These are phyloP conservation scores for Brienomyrus brachyistius DNA, from an alignment of 2,113 vertebrate species.

Conservation along the genomic window DNA sequence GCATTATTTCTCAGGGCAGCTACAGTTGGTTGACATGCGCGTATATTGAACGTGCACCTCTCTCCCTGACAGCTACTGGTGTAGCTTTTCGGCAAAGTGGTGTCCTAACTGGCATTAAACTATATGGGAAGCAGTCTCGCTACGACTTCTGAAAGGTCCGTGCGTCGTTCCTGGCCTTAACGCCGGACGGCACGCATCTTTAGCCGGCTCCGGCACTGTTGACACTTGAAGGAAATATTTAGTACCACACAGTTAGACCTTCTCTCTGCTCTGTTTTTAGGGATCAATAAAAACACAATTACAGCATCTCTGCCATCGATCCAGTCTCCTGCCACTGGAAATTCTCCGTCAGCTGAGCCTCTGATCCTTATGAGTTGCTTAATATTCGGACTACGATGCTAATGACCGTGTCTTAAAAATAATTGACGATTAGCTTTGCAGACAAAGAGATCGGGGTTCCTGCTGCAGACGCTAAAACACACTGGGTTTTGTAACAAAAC, in stretches of 20 bases:
- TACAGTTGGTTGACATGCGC: background rate
- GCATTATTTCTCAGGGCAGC: background rate
- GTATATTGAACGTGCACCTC: background rate
- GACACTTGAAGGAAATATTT: conserved; percentile 19
- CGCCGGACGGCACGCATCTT: background rate
- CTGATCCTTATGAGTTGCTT: conserved; percentile 27
- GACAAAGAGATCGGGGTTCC: conserved; percentile 11
- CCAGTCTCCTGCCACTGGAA: background rate
- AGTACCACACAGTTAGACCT: conserved; percentile 14
- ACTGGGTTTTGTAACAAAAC: conserved; percentile 4
- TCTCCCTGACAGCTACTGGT: background rate
- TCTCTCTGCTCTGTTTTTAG: conserved; percentile 21
- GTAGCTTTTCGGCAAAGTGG: background rate
- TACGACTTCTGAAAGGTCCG: background rate
- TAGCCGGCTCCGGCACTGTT: background rate
- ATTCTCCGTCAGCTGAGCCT: conserved; percentile 17
- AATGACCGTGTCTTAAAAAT: conserved; percentile 19
- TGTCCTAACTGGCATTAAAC: background rate
- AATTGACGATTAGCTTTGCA: conserved; percentile 19
- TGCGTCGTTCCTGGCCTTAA: background rate
- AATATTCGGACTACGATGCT: conserved; percentile 19
- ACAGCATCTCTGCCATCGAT: conserved; percentile 28
- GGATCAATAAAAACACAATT: conserved; percentile 33
- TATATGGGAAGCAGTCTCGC: background rate
- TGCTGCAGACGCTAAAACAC: conserved; percentile 8